Evolutionary conservation across 2,113 vertebrate genomes (phyloP), one percentile per base, ranked within the genome.

Genomic region (Chaetorhynchus papuensis): DNA sequence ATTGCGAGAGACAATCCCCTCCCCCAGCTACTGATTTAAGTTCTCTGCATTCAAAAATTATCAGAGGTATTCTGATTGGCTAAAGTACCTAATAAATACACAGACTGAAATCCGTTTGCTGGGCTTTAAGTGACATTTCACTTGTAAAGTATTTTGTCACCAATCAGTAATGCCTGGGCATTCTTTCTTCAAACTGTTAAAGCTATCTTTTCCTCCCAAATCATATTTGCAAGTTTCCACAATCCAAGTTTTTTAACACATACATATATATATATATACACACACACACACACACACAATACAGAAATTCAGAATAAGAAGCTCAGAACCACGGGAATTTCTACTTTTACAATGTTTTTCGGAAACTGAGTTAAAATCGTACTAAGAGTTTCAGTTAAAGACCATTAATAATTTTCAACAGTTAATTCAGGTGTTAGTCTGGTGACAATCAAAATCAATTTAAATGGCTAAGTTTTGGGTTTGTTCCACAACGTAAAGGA

Each of bases 271-370:
- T 12, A 30, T 7, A 47, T 3, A 33, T 4, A 42, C 2, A 19
- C 3, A 54, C 11, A 15, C 0, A 42, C 0, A 35, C 1, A 47
- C 6, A 74, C 10, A 49, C 8, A 26, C 37, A 61, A 89, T 1
- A 69, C 0, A 22, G 22, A 63, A 71, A 71, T 60, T 65, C 19
- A 52, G 61, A 86, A 52, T 8, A 78, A 52, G 35, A 70, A 44
- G 28, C 85, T 84, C 53, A 87, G 56, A 91, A 87, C 11, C 33
- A 75, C 24, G 81, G 5, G 4, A 9, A 66, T 15, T 60, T 66
- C 33, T 68, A 72, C 13, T 61, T 83, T 16, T 70, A 27, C 9
- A 33, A 81, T 23, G 41, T 60, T 28, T 57, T 84, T 82, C 42
- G 87, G 44, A 93, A 87, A 65, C 6, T 0, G 6, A 83, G 28